Evolutionary conservation across 2,888 invertebrate genomes (phyloP), one percentile per base, ranked within the genome.

Genomic region (Orthonychiurus folsomi): DNA sequence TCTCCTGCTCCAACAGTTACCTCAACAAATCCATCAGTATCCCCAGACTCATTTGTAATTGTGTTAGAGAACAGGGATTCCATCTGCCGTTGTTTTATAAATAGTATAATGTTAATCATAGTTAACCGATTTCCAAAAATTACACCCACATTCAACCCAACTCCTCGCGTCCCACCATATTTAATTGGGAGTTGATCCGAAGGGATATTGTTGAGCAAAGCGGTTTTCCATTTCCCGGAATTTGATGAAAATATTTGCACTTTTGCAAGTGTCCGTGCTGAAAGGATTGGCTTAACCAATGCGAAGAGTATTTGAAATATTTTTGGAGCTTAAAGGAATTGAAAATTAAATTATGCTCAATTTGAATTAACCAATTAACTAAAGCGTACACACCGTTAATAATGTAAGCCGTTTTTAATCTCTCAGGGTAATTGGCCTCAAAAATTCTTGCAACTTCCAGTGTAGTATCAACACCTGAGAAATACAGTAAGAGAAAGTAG

Each of bases 211-310:
- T 67, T 63, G 25, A 67, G 50, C 1, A 67, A 26, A 2, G 50
- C 62, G 12, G 59, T 21, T 48, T 62, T 67, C 65, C 65, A 65
- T 56, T 67, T 67, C 15, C 28, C 55, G 15, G 65, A 18, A 26
- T 63, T 65, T 25, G 62, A 55, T 0, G 60, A 63, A 56, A 37
- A 62, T 12, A 67, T 54, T 50, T 65, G 57, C 18, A 67, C 59
- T 59, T 67, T 67, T 2, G 57, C 67, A 18, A 63, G 28, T 18
- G 67, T 67, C 21, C 63, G 53, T 48, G 61, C 62, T 1, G 67
- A 62, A n/a, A 67, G 37, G 21, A 67, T 55, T 21, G 67, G 67
- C 18, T 67, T 67, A 12, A 67, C 61, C 1, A 67, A 52, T 28
- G 65, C 63, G 37, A 63, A 67, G 1, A 67, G 62, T 21, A 67